phyloP scores from a whole-genome alignment of 2,113 vertebrate species.

The Vulpes vulpes region DNA sequence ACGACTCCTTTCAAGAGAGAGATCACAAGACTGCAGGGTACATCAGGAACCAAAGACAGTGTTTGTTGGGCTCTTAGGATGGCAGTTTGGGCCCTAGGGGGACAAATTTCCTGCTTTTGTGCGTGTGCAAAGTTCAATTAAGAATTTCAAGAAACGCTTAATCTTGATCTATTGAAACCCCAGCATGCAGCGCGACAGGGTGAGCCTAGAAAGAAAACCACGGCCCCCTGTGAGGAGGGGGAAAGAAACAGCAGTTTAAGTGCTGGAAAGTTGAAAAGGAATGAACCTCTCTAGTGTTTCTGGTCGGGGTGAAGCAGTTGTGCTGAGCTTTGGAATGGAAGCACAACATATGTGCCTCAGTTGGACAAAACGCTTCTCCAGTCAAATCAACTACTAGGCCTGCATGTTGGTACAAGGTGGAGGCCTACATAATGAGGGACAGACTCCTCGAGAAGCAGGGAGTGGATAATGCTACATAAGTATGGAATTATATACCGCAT shows the following conservation, averaged over 20 bases:
- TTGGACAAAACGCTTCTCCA: slow-evolving; percentile 83
- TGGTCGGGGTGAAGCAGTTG: slow-evolving; percentile 79
- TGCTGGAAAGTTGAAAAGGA: slow-evolving; percentile 83
- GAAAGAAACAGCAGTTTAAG: slow-evolving; percentile 86
- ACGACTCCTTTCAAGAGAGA: slow-evolving; percentile 78
- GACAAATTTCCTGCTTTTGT: slow-evolving; percentile 15
- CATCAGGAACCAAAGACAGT: slow-evolving; percentile 31
- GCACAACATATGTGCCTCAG: slow-evolving; percentile 84
- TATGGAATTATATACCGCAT: slow-evolving; percentile 81
- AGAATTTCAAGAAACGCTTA: slow-evolving; percentile 83
- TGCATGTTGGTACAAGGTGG: slow-evolving; percentile 76
- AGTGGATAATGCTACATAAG: slow-evolving; percentile 89
- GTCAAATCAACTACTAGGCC: slow-evolving; percentile 81
- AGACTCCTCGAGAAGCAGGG: slow-evolving; percentile 81
- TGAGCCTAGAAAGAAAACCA: slow-evolving; percentile 80
- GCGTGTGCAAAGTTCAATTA: slow-evolving; percentile 72
- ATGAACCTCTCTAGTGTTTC: slow-evolving; percentile 64
- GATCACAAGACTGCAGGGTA: slow-evolving; percentile 51
- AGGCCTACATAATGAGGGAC: slow-evolving; percentile 85
- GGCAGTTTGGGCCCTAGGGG: neutral
- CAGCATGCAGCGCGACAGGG: slow-evolving; percentile 82
- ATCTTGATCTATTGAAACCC: slow-evolving; percentile 83
- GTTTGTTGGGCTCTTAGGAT: neutral
- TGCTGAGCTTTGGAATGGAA: slow-evolving; percentile 75
- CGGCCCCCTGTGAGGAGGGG: slow-evolving; percentile 88